Base-by-base conservation (phyloP, 2,113 vertebrate species). In the Martes martes region DNA sequence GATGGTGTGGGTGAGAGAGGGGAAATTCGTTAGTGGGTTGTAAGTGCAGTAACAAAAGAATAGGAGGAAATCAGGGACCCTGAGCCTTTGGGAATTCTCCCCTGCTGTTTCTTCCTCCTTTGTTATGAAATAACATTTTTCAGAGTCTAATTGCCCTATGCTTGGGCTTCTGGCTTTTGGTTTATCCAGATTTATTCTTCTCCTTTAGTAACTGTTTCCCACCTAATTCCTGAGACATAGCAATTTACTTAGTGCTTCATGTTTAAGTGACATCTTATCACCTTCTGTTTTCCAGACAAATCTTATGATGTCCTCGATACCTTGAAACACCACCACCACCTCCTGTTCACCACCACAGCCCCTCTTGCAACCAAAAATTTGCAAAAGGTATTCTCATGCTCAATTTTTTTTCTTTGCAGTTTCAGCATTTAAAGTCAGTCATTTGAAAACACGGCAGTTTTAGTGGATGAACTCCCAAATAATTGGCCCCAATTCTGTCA, bases 61-160 rank as follows among this genome's bases (percentile, higher is more conserved):
- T 21, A 67, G 55, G 84, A 94, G 45, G 73, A 83, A 85, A 96
- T n/a, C 18, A 52, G 65, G 24, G 76, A 36, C 71, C 86, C 84
- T 85, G 85, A 96, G 79, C 67, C 86, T 89, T 78, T 4, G 0
- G 61, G 83, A 73, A 92, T 76, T 79, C 69, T 96, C 47, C 78
- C 74, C 63, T 92, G 95, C 93, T 84, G 31, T 93, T 2, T 88
- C 73, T 92, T 95, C 15, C 47, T 67, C 61, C 21, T 50, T 73
- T 88, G 76, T 95, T 87, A 73, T 7, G 47, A 94, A 97, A 96
- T 45, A 76, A 80, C 36, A 59, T 71, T 94, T 91, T 95, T 91
- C 80, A 92, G 96, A 26, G 71, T 83, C 83, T 96, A 50, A 88
- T 94, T 90, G 71, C 57, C 52, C 73, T 85, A 21, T 79, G 13